Evolutionary conservation across 2,888 invertebrate species (phyloP).

Genomic region (Lithophane semibrunnea): DNA sequence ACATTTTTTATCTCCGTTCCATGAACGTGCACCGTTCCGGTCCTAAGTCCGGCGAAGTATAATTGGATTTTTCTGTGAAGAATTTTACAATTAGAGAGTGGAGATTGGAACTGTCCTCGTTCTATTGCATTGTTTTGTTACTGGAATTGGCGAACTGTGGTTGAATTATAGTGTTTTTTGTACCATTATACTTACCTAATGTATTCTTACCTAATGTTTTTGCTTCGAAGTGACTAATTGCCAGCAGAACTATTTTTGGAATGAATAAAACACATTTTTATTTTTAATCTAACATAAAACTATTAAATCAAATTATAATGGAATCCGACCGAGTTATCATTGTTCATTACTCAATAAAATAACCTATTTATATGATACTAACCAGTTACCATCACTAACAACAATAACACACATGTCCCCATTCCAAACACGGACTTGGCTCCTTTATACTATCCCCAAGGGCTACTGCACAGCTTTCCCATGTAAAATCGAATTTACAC

Average conservation of each 20-base stretch:
- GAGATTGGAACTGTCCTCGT: conserved; percentile 18
- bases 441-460: conserved; percentile 4
- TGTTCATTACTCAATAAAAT: no score
- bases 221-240: not conserved
- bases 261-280: not conserved
- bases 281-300: not conserved
- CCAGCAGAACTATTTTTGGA: not conserved
- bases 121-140: conserved; percentile 15
- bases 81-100: conserved; percentile 37
- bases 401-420: conserved; percentile 1
- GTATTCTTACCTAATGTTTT: not conserved
- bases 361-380: not conserved
- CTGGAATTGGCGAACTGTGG: not conserved
- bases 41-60: conserved; percentile 24
- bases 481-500: conserved; percentile 64
- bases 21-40: conserved; percentile 6
- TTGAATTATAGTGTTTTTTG: not conserved
- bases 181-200: no score
- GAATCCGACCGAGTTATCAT: not conserved
- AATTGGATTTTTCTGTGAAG: conserved; percentile 51
- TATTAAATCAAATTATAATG: not conserved
- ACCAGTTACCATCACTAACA: not conserved
- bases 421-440: conserved; percentile 27
- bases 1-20: conserved; percentile 32
- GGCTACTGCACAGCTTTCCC: conserved; percentile 61